These are phyloP conservation scores for Sarcophilus harrisii DNA, from an alignment of 2,797 vertebrate genomes.

Conservation along the genomic window DNA sequence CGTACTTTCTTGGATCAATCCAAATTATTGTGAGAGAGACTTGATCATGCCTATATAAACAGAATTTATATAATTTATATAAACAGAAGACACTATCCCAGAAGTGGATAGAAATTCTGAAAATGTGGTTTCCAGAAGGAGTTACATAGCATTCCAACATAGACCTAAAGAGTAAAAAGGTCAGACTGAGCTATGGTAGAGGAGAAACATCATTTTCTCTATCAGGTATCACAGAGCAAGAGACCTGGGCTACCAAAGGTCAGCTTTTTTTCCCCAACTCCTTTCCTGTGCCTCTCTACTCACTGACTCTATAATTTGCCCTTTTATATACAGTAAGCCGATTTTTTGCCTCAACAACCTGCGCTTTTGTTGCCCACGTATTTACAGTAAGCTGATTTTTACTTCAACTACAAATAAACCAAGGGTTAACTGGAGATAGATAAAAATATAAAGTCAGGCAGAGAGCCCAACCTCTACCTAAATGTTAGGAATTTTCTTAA, in stretches of 20 bases:
- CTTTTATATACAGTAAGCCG: no score
- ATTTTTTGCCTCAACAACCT: no score
- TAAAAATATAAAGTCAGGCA: neutral
- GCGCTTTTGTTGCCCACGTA: neutral
- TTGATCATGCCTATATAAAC: neutral
- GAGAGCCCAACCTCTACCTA: neutral
- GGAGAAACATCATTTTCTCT: neutral
- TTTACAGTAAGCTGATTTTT: neutral
- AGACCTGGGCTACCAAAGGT: neutral
- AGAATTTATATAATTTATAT: no score
- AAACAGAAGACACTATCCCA: neutral
- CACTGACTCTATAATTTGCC: neutral
- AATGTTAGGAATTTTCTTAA: neutral
- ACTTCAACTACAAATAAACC: neutral
- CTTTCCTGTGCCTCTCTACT: neutral
- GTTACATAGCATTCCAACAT: neutral
- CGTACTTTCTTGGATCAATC: neutral
- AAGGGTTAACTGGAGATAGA: neutral
- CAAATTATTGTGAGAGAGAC: neutral
- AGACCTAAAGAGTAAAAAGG: neutral
- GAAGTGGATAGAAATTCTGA: neutral
- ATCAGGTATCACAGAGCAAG: neutral
- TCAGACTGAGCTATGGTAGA: neutral
- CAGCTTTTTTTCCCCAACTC: neutral
- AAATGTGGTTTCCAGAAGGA: neutral